Conservation (phyloP, 30 jellyfish, hydroid and myxozoan species). For the Sanderia malayensis region DNA sequence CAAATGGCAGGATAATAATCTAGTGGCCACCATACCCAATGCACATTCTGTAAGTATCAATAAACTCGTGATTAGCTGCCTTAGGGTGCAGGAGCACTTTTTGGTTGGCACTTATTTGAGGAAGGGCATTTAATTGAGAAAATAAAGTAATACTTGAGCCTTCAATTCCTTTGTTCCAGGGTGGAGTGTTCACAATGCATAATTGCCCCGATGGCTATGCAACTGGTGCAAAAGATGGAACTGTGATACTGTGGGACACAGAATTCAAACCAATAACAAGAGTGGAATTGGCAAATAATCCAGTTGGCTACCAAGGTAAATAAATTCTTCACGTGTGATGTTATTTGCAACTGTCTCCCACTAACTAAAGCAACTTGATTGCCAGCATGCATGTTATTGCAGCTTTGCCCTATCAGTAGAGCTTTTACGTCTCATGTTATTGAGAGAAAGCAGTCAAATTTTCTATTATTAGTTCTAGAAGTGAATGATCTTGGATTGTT, state of each 20-base stretch:
- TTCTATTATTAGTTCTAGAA: not conserved
- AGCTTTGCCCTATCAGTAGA: too few species aligned
- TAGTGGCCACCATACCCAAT: slow-evolving; percentile 68
- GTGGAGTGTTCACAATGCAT: slow-evolving; percentile 90
- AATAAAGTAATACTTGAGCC: too few species aligned
- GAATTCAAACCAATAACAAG: slow-evolving; percentile 93
- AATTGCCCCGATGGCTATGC: slow-evolving; percentile 96
- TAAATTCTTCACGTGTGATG: too few species aligned
- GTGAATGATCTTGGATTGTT: not conserved
- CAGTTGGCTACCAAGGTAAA: slow-evolving; percentile 85
- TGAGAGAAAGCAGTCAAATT: too few species aligned
- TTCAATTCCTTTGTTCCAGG: slow-evolving; percentile 66
- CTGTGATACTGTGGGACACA: slow-evolving; percentile 93
- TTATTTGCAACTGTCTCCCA: too few species aligned
- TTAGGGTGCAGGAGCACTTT: too few species aligned
- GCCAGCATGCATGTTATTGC: too few species aligned
- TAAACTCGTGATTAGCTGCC: too few species aligned
- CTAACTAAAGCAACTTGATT: too few species aligned
- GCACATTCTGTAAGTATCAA: slow-evolving; percentile 75
- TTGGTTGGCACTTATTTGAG: too few species aligned
- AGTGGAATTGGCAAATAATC: slow-evolving; percentile 71
- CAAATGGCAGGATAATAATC: slow-evolving; percentile 84
- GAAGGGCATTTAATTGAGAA: too few species aligned
- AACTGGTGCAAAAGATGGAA: slow-evolving; percentile 94
- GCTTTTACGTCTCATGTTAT: too few species aligned